Evolutionary conservation across 2,888 invertebrate genomes (phyloP).

Genomic region (Sipunculus nudus): DNA sequence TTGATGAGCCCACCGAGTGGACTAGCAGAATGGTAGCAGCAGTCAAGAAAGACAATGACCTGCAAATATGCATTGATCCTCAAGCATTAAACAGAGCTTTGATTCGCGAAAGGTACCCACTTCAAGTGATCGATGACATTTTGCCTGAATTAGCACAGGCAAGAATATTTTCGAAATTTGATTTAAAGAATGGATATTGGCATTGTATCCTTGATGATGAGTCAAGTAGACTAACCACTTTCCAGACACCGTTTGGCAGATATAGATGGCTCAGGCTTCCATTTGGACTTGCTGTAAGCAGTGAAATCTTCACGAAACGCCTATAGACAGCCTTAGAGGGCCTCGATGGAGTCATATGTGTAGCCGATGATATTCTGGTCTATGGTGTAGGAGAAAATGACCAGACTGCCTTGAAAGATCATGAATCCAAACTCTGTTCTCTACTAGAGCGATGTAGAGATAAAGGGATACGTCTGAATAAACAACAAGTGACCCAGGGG

Average conservation of each 20-base stretch:
- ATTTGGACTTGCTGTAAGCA: conserved; percentile 39
- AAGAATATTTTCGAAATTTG: conserved; percentile 30
- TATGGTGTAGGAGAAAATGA: no score
- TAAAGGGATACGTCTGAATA: no score
- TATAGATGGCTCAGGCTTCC: conserved; percentile 38
- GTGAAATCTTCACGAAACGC: no score
- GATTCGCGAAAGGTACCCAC: conserved; percentile 21
- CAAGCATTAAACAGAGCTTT: conserved; percentile 31
- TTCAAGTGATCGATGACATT: conserved; percentile 24
- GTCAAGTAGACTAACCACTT: conserved; percentile 32
- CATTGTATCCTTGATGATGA: conserved; percentile 26
- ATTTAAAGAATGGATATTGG: conserved; percentile 33
- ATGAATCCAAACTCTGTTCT: no score
- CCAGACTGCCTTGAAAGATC: no score
- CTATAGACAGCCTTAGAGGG: no score
- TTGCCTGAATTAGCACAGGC: conserved; percentile 32
- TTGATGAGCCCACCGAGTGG: conserved; percentile 37
- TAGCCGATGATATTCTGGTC: no score
- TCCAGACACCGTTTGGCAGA: conserved; percentile 37
- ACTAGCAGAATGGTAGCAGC: conserved; percentile 30
- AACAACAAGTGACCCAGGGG: no score
- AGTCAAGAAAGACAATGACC: conserved; percentile 26
- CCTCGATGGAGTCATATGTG: no score
- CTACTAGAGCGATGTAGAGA: no score
- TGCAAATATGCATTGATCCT: conserved; percentile 30